Evolutionary conservation across 2,113 vertebrate genomes (phyloP).

Genomic region (Orcinus orca): DNA sequence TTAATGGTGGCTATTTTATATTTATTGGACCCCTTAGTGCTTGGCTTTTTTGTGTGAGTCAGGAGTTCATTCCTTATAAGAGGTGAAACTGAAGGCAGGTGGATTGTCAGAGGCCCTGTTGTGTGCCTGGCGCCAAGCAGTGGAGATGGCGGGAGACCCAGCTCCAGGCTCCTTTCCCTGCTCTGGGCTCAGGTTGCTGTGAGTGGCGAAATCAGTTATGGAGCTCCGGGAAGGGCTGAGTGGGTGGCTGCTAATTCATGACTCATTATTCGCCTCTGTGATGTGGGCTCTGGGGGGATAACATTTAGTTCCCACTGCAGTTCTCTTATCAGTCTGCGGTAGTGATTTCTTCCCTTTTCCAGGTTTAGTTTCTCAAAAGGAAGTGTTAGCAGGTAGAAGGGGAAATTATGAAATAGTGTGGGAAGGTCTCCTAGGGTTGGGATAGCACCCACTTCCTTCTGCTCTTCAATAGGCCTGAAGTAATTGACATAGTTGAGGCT

Average conservation of each 20-base stretch:
- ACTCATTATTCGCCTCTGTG: background rate
- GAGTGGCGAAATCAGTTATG: constrained; percentile 18
- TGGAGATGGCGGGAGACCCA: background rate
- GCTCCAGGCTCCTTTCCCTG: background rate
- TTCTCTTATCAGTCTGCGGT: background rate
- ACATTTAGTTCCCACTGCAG: background rate
- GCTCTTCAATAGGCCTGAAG: background rate
- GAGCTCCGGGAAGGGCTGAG: background rate
- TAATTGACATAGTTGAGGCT: background rate
- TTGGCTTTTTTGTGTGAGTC: constrained; percentile 56
- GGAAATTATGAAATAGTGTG: background rate
- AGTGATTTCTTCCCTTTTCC: constrained; percentile 10
- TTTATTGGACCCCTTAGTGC: constrained; percentile 35
- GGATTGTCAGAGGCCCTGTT: background rate
- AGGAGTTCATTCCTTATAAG: constrained; percentile 8
- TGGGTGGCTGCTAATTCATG: background rate
- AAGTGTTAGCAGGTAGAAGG: background rate
- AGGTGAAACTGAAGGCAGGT: constrained; percentile 44
- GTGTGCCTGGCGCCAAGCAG: background rate
- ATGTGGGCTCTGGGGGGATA: background rate
- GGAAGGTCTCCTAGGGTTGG: background rate
- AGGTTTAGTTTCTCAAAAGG: constrained; percentile 18
- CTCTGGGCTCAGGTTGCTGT: background rate
- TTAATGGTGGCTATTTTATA: constrained; percentile 60
- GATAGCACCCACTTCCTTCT: background rate